phyloP scores from a whole-genome alignment of 2,797 vertebrate species.

The Poecilia gillii region DNA sequence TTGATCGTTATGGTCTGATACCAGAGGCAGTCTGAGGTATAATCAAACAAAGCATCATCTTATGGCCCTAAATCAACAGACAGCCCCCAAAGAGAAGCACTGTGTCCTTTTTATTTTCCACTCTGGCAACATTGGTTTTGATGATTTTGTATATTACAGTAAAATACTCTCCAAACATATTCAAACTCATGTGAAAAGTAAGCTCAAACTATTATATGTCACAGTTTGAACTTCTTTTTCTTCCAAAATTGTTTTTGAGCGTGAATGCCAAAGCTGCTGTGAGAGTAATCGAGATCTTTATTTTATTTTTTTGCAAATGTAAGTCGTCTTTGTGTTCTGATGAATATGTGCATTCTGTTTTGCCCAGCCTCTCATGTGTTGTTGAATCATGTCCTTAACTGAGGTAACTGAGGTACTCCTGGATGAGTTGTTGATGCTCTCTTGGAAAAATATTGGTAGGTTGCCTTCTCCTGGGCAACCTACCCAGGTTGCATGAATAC shows the following conservation, averaged over 20 bases:
- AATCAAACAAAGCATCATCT: background rate
- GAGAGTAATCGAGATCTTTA: background rate
- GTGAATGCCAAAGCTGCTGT: background rate
- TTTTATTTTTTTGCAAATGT: background rate
- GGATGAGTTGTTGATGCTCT: no score
- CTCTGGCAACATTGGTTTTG: background rate
- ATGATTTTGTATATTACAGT: background rate
- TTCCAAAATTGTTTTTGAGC: background rate
- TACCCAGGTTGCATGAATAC: no score
- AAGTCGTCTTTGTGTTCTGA: no score
- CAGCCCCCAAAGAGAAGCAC: background rate
- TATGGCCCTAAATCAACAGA: background rate
- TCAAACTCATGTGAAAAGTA: background rate
- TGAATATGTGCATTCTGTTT: no score
- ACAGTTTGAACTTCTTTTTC: background rate
- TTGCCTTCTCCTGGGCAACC: background rate
- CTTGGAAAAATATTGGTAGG: no score
- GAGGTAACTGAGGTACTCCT: no score
- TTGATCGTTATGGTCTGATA: background rate
- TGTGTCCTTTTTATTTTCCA: background rate
- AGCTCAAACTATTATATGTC: background rate
- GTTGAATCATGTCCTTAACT: no score
- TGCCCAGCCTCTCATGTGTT: no score
- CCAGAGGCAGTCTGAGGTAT: background rate
- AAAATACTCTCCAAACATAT: background rate